Conservation (phyloP, 2,113 vertebrate species). For the Actenoides lindsayi region DNA sequence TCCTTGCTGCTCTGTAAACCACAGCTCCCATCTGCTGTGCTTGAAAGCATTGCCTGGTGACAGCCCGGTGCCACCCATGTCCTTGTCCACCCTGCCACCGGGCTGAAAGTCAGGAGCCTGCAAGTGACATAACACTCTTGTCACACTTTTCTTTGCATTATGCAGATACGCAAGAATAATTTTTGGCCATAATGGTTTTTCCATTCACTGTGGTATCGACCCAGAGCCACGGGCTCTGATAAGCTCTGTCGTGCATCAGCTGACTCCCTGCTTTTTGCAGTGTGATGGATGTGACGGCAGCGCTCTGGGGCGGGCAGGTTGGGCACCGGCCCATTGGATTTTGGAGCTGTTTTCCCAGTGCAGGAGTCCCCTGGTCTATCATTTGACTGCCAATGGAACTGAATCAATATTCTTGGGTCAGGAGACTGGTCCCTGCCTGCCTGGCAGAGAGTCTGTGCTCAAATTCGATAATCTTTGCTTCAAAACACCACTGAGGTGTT, state of each 20-base stretch:
- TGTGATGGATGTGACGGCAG: not conserved
- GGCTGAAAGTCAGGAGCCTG: not conserved
- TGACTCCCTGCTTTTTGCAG: not conserved
- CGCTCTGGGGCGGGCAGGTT: accelerated
- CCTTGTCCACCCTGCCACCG: accelerated
- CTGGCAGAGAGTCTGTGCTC: not conserved
- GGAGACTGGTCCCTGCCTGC: accelerated
- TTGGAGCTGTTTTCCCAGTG: not conserved
- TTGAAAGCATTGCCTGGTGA: not conserved
- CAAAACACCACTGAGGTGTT: not conserved
- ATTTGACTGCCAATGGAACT: not conserved
- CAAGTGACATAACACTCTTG: accelerated
- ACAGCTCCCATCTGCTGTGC: not conserved
- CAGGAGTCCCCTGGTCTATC: not conserved
- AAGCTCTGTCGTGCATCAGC: not conserved
- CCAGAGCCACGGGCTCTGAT: accelerated
- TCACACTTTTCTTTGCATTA: not conserved
- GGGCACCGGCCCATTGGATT: not conserved
- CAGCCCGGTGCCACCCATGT: not conserved
- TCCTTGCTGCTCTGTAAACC: not conserved
- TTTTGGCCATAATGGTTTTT: not conserved
- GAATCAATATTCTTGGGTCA: not conserved
- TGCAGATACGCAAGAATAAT: not conserved
- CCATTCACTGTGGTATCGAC: not conserved
- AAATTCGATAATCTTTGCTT: not conserved